Conservation (phyloP, 2,113 vertebrate species). For the Neofelis nebulosa region DNA sequence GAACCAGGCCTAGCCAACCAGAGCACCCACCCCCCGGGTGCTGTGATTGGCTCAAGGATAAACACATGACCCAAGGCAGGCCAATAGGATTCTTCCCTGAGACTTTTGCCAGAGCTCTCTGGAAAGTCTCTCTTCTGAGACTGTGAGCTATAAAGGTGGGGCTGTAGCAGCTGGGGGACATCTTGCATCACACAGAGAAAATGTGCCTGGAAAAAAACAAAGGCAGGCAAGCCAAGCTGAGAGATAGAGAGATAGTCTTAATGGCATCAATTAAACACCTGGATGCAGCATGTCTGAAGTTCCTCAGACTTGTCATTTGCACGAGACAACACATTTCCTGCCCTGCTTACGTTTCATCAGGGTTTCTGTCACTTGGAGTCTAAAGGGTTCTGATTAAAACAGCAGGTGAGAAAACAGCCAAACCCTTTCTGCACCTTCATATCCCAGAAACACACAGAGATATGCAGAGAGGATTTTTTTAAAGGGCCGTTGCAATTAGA, state of each 20-base stretch:
- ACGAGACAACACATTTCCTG: background rate
- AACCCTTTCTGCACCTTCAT: background rate
- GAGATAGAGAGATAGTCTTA: background rate
- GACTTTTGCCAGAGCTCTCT: background rate
- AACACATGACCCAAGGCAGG: background rate
- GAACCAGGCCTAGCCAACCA: background rate
- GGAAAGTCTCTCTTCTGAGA: background rate
- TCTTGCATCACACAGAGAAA: background rate
- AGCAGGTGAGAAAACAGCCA: background rate
- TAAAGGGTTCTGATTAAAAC: slow-evolving; percentile 8
- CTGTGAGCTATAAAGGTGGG: background rate
- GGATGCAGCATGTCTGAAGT: background rate
- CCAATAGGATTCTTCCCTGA: background rate
- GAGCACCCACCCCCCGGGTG: background rate
- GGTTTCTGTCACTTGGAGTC: background rate
- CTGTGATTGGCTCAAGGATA: background rate
- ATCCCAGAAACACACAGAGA: background rate
- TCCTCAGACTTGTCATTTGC: background rate
- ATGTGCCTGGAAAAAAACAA: background rate
- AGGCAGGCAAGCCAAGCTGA: background rate
- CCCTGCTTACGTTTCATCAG: background rate
- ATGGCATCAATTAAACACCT: background rate
- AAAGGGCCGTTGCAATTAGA: background rate
- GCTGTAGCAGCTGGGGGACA: background rate
- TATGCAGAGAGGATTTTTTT: background rate